Evolutionary conservation across 2,888 invertebrate genomes (phyloP).

Genomic region (Aphrophora alni): DNA sequence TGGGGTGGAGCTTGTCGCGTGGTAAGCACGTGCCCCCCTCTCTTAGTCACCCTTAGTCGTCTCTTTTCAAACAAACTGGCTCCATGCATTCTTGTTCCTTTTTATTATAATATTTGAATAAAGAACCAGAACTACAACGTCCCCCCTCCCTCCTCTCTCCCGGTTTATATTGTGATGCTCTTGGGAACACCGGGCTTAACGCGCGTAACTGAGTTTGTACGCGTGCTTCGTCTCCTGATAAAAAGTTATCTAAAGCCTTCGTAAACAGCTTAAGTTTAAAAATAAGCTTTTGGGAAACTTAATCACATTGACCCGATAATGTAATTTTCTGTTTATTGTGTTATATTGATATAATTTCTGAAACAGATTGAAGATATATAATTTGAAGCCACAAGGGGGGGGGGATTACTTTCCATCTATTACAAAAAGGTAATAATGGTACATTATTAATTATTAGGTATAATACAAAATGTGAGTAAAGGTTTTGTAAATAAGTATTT

Average conservation of each 20-base stretch:
- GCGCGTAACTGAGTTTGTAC: neutral
- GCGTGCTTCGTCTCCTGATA: neutral
- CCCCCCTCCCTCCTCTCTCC: constrained; percentile 24
- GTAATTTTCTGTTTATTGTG: too few species aligned
- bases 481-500: too few species aligned
- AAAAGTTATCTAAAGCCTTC: neutral
- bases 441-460: too few species aligned
- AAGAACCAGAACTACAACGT: constrained; percentile 35
- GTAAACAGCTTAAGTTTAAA: neutral
- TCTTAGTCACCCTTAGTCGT: neutral
- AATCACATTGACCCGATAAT: too few species aligned
- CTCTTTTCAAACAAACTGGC: constrained; percentile 42
- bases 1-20: constrained; percentile 29
- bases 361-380: too few species aligned
- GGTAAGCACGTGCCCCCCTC: constrained; percentile 33
- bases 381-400: too few species aligned
- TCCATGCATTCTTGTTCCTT: constrained; percentile 42
- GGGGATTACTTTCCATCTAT: too few species aligned
- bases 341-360: too few species aligned
- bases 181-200: constrained; percentile 36
- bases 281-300: too few species aligned
- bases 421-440: too few species aligned
- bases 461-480: too few species aligned
- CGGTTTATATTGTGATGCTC: constrained; percentile 5
- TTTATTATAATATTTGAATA: constrained; percentile 43